These are phyloP conservation scores for Oxyscelio sp. DNA, from an alignment of 2,888 invertebrate genomes.

Conservation along the genomic window DNA sequence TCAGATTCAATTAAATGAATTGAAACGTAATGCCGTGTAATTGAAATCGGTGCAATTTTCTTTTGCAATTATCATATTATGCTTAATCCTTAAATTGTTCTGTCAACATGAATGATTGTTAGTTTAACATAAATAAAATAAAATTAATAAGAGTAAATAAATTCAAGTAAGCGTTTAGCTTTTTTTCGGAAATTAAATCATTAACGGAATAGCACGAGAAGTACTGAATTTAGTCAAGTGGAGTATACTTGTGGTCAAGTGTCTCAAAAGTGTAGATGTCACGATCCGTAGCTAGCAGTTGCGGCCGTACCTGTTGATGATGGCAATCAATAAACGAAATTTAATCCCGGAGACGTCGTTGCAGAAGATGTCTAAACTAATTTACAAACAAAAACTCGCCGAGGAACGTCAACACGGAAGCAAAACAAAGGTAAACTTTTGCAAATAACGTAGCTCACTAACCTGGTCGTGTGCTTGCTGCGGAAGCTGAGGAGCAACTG, in stretches of 20 bases:
- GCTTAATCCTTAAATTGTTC: constrained; percentile 20
- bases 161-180: no score
- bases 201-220: not conserved
- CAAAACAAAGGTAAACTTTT: constrained; percentile 62
- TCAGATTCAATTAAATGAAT: constrained; percentile 47
- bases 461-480: constrained; percentile 76
- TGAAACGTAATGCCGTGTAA: constrained; percentile 33
- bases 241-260: constrained; percentile 29
- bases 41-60: constrained; percentile 48
- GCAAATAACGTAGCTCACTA: constrained; percentile 69
- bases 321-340: constrained; percentile 47
- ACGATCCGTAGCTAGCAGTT: constrained; percentile 43
- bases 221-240: not conserved
- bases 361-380: constrained; percentile 41
- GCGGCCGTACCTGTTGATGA: constrained; percentile 67
- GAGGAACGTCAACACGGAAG: constrained; percentile 15
- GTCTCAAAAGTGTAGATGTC: constrained; percentile 35
- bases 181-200: not conserved
- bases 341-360: constrained; percentile 19
- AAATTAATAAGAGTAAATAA: not conserved
- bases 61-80: constrained; percentile 53
- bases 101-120: constrained; percentile 34
- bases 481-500: constrained; percentile 77
- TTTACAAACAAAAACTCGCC: constrained; percentile 27
- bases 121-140: not conserved